Conservation (phyloP, 92 coral and sea anemone genomes). For the Muricea muricata region DNA sequence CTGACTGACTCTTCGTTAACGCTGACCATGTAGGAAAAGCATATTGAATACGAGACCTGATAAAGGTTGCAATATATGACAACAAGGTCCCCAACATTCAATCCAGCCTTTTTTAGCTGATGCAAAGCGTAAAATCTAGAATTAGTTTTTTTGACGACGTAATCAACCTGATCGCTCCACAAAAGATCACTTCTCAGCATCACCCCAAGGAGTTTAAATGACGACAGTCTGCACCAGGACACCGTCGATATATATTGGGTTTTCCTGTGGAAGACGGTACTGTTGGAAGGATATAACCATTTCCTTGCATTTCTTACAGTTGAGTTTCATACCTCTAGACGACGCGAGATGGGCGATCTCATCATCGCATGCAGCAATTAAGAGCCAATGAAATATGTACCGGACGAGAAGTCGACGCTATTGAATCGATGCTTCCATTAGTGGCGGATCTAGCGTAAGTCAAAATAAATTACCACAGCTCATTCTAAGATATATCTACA, state of each 20-base stretch:
- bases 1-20: too few relatives aligned
- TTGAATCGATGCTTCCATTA: too few relatives aligned
- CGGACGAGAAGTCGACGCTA: too few relatives aligned
- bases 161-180: conserved; percentile 18
- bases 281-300: neutral
- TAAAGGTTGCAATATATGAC: too few relatives aligned
- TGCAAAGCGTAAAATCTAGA: neutral
- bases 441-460: too few relatives aligned
- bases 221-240: neutral
- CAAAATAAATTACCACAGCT: too few relatives aligned
- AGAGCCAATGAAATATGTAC: too few relatives aligned
- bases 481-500: too few relatives aligned
- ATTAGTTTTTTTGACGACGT: conserved; percentile 2
- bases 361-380: too few relatives aligned
- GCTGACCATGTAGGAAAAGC: neutral
- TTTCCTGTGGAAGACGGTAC: neutral
- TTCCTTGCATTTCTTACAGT: conserved; percentile 29
- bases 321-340: conserved; percentile 21
- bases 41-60: too few relatives aligned
- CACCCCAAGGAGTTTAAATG: conserved; percentile 9
- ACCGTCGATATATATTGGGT: neutral
- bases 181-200: neutral
- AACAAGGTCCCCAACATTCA: neutral
- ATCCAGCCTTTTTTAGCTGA: neutral
- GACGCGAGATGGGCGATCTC: neutral